Conservation (phyloP, 2,113 vertebrate species). For the Macquaria australasica region DNA sequence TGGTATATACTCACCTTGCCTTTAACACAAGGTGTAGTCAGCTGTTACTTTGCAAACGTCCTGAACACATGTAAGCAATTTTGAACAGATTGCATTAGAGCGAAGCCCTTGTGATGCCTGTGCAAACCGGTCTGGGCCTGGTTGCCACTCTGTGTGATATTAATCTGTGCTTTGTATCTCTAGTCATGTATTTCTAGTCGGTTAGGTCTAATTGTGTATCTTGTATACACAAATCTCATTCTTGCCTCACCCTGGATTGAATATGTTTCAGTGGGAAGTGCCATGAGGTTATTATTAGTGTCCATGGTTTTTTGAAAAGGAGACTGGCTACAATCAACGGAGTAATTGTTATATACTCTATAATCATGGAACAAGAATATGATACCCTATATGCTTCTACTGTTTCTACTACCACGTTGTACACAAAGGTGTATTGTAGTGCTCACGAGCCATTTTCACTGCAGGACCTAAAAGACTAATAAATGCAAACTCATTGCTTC, state of each 20-base stretch:
- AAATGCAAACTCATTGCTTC: not conserved
- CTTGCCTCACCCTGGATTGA: not conserved
- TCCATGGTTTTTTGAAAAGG: not conserved
- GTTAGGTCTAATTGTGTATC: conserved; percentile 32
- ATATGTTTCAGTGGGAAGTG: not conserved
- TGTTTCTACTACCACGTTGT: not conserved
- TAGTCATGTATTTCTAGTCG: conserved; percentile 8
- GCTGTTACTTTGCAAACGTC: not conserved
- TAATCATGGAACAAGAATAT: not conserved
- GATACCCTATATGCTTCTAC: not conserved
- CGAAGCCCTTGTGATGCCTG: conserved; percentile 8
- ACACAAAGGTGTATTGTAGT: not conserved
- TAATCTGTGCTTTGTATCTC: conserved; percentile 46
- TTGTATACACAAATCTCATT: not conserved
- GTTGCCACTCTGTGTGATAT: not conserved
- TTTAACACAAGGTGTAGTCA: not conserved
- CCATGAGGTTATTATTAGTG: not conserved
- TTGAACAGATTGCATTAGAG: not conserved
- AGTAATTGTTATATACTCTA: not conserved
- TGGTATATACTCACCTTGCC: not conserved
- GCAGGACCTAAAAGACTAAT: not conserved
- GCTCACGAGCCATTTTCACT: not conserved
- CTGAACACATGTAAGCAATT: not conserved
- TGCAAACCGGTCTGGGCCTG: conserved; percentile 60
- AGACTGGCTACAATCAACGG: not conserved